Conservation (phyloP, 2,797 vertebrate species). For the Adrianichthys oophorus region DNA sequence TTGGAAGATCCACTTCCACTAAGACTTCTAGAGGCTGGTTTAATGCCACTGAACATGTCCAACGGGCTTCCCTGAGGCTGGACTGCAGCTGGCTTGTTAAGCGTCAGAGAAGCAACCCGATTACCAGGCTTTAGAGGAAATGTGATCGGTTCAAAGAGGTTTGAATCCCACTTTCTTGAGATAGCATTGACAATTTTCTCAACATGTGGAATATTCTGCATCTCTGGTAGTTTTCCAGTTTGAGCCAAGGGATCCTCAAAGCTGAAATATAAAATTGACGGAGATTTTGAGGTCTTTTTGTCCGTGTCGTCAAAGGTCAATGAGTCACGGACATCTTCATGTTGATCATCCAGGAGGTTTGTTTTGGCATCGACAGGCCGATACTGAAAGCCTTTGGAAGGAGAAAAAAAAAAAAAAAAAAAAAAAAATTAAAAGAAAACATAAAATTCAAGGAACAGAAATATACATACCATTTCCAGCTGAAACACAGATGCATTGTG, state of each 20-base stretch:
- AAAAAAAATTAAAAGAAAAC: background rate
- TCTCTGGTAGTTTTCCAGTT: fast-evolving
- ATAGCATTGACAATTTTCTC: background rate
- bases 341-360: background rate
- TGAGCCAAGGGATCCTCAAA: too few species aligned
- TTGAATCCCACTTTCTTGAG: background rate
- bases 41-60: background rate
- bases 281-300: too few species aligned
- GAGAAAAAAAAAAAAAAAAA: fast-evolving
- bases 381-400: background rate
- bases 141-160: background rate
- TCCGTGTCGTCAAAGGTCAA: background rate
- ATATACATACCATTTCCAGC: slow-evolving; percentile 13
- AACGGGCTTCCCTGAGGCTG: background rate
- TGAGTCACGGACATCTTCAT: background rate
- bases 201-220: background rate
- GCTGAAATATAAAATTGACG: too few species aligned
- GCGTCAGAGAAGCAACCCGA: fast-evolving
- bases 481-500: slow-evolving; percentile 9
- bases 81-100: background rate
- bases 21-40: background rate
- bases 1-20: background rate
- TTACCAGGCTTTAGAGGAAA: slow-evolving; percentile 22
- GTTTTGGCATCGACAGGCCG: fast-evolving
- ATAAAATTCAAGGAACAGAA: too few species aligned